Evolutionary conservation across 2,797 vertebrate genomes (phyloP).

Genomic region (Anguilla anguilla): DNA sequence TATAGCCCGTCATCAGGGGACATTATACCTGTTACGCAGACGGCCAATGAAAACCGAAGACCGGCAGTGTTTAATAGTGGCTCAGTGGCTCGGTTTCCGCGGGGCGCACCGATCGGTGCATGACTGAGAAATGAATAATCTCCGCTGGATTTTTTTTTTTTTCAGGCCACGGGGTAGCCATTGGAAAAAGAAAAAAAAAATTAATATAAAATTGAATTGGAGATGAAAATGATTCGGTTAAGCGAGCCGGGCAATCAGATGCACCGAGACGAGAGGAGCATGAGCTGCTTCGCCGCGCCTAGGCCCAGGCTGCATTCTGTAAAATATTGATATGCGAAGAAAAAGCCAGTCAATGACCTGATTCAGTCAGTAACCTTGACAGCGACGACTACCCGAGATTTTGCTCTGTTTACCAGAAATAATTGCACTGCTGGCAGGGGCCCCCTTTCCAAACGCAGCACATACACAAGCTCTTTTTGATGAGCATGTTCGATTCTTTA

Average conservation of each 20-base stretch:
- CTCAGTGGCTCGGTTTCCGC: neutral
- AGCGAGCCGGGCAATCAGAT: neutral
- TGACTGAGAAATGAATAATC: conserved; percentile 25
- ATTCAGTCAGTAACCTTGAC: conserved; percentile 30
- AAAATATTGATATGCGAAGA: conserved; percentile 30
- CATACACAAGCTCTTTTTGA: neutral
- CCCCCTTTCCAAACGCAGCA: neutral
- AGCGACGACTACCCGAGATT: neutral
- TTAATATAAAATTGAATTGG: neutral
- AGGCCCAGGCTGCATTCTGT: conserved; percentile 11
- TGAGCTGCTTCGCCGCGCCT: neutral
- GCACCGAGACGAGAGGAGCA: neutral
- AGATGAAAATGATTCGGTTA: conserved; percentile 15
- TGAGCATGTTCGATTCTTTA: neutral
- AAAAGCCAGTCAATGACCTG: conserved; percentile 31
- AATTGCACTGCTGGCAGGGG: neutral
- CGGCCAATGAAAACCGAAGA: neutral
- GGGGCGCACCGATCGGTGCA: neutral
- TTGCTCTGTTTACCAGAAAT: neutral
- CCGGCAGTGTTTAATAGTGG: neutral
- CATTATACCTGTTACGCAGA: conserved; percentile 3
- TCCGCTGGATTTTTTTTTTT: neutral
- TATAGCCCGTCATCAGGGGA: conserved; percentile 2
- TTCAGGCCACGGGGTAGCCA: neutral
- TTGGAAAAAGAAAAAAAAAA: neutral